phyloP scores from a whole-genome alignment of 2,888 invertebrate species.

The Siphlonurus alternatus region DNA sequence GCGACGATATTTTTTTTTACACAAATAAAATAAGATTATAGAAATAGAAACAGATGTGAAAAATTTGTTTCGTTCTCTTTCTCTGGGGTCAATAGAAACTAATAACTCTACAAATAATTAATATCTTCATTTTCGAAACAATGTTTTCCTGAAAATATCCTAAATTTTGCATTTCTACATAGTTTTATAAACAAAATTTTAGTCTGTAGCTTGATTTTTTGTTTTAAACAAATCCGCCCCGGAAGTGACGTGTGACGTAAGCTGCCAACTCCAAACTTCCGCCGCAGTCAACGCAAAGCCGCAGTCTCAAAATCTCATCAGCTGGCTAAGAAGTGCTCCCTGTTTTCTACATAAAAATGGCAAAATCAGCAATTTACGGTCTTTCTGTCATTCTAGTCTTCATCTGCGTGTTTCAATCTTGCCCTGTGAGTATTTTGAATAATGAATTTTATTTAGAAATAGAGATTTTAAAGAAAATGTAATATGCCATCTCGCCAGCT shows the following conservation, averaged over 20 bases:
- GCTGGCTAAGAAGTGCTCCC: not conserved
- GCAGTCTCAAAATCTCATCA: too few relatives aligned
- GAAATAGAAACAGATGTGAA: too few relatives aligned
- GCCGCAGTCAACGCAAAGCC: not conserved
- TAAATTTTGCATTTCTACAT: too few relatives aligned
- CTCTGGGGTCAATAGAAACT: not conserved
- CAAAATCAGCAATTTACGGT: not conserved
- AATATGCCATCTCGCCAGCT: too few relatives aligned
- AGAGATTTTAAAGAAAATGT: not conserved
- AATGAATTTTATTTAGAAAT: not conserved
- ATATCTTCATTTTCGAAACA: too few relatives aligned
- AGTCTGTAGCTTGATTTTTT: too few relatives aligned
- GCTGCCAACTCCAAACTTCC: not conserved
- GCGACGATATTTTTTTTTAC: too few relatives aligned
- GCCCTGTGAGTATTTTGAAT: not conserved
- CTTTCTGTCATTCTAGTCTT: not conserved
- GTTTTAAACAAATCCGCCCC: too few relatives aligned
- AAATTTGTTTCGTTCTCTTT: not conserved
- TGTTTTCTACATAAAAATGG: not conserved
- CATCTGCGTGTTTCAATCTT: not conserved
- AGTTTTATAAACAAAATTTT: too few relatives aligned
- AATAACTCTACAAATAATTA: too few relatives aligned
- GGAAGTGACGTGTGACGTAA: not conserved
- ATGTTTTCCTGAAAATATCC: too few relatives aligned
- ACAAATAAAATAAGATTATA: too few relatives aligned